A percentile compares a stretch with the other conserved stretches of the same genome.
phyloP scores from a whole-genome alignment of 2,113 vertebrate species.

The Callionymus lyra region DNA sequence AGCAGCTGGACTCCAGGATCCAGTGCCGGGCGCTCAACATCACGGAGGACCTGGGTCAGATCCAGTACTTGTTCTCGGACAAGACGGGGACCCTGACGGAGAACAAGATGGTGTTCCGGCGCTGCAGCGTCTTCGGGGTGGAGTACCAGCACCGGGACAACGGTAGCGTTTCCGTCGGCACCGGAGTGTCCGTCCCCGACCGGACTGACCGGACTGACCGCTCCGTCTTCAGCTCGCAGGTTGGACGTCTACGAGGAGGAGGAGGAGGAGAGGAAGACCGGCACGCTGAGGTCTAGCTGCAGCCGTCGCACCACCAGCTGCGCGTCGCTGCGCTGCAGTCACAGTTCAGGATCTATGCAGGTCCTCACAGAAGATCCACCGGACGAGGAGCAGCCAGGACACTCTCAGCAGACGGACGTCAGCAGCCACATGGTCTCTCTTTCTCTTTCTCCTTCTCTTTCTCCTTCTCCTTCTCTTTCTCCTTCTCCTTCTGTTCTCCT shows the following conservation, averaged over 20 bases:
- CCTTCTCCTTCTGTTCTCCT: too few species aligned
- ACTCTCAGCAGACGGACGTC: conserved; percentile 72
- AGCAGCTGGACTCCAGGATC: conserved; percentile 72
- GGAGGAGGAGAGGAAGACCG: conserved; percentile 47
- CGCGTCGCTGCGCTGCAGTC: conserved; percentile 49
- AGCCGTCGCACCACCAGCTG: conserved; percentile 50
- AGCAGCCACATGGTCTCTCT: conserved; percentile 83
- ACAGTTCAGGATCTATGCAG: conserved; percentile 58
- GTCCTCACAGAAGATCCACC: conserved; percentile 47
- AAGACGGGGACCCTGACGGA: conserved; percentile 96
- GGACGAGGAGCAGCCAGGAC: conserved; percentile 18
- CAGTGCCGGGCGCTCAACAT: conserved; percentile 91
- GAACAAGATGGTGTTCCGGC: conserved; percentile 93
- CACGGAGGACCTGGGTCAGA: conserved; percentile 88
- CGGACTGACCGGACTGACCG: neutral
- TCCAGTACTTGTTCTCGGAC: conserved; percentile 91
- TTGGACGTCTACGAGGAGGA: conserved; percentile 77
- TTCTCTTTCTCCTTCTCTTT: too few species aligned
- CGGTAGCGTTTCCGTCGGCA: conserved; percentile 57
- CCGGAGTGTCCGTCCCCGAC: neutral
- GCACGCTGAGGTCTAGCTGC: conserved; percentile 38
- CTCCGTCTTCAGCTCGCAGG: conserved; percentile 27
- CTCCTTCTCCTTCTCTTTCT: too few species aligned
- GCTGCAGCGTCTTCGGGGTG: conserved; percentile 84
- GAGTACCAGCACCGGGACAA: conserved; percentile 90